Evolutionary conservation across 2,888 invertebrate genomes (phyloP).

Genomic region (Sussaba pulchella): DNA sequence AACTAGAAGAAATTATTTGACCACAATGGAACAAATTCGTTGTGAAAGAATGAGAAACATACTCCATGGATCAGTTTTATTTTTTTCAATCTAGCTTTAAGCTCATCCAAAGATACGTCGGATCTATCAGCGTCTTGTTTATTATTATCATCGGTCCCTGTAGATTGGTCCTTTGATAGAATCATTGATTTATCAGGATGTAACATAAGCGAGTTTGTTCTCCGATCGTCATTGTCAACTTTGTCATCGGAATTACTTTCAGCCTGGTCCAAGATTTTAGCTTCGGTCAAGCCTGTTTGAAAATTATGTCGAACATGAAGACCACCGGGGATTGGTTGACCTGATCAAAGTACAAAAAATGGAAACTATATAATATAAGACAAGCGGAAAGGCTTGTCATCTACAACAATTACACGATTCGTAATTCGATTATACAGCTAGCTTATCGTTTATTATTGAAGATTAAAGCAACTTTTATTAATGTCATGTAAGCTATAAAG

Average conservation of each 20-base stretch:
- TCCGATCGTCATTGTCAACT: slow-evolving; percentile 56
- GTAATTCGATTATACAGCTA: neutral
- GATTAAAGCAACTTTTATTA: neutral
- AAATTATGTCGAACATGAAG: slow-evolving; percentile 91
- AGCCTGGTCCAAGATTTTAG: slow-evolving; percentile 87
- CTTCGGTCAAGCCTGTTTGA: slow-evolving; percentile 90
- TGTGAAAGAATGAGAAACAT: slow-evolving; percentile 33
- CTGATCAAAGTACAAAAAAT: slow-evolving; percentile 83
- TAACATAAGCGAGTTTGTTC: slow-evolving; percentile 75
- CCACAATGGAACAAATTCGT: too few relatives aligned
- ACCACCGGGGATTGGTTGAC: slow-evolving; percentile 90
- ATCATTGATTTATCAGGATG: slow-evolving; percentile 76
- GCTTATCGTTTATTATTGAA: neutral
- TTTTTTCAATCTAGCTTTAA: slow-evolving; percentile 79
- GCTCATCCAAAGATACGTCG: slow-evolving; percentile 76
- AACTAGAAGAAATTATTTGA: too few relatives aligned
- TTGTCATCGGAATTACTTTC: slow-evolving; percentile 69
- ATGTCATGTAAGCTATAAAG: slow-evolving; percentile 1
- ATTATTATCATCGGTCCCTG: slow-evolving; percentile 80
- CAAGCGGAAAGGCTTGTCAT: too few relatives aligned
- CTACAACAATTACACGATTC: neutral
- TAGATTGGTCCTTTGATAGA: slow-evolving; percentile 71
- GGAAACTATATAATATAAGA: neutral
- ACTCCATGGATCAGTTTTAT: slow-evolving; percentile 76
- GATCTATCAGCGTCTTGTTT: slow-evolving; percentile 76